Conservation (phyloP, 2,113 vertebrate species). For the Collichthys lucidus region DNA sequence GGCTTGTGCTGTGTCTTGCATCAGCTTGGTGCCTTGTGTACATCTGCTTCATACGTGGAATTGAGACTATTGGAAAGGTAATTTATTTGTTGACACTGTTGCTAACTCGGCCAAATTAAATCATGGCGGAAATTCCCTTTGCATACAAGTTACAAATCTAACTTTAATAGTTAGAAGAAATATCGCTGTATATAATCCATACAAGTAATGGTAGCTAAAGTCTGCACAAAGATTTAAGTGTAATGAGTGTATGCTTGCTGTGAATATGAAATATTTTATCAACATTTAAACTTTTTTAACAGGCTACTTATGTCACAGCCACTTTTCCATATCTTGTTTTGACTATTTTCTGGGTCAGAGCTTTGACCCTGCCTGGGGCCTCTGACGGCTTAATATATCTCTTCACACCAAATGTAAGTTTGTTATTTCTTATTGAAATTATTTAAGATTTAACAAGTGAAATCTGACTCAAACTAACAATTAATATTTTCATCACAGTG, state of each 20-base stretch:
- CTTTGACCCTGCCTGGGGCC: slow-evolving; percentile 88
- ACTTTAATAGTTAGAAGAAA: too few relatives aligned
- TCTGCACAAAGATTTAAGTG: background rate
- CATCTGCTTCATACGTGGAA: slow-evolving; percentile 88
- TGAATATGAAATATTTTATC: slow-evolving; percentile 1
- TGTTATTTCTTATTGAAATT: background rate
- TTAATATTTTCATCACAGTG: slow-evolving; percentile 78
- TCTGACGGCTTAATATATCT: slow-evolving; percentile 84
- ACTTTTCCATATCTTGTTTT: slow-evolving; percentile 89
- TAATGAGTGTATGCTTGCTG: background rate
- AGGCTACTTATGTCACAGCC: slow-evolving; percentile 90
- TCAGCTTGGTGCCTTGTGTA: slow-evolving; percentile 87
- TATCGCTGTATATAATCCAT: background rate
- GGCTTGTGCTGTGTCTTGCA: slow-evolving; percentile 85
- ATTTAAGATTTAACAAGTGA: background rate
- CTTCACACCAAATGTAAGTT: slow-evolving; percentile 89
- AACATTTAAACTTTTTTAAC: slow-evolving; percentile 9
- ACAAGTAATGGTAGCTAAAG: background rate
- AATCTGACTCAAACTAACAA: background rate
- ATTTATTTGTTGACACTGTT: slow-evolving; percentile 31
- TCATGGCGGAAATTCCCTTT: too few relatives aligned
- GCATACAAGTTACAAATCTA: too few relatives aligned
- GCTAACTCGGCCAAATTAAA: background rate
- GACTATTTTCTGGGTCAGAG: slow-evolving; percentile 88
- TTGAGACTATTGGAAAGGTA: slow-evolving; percentile 90